phyloP scores from a whole-genome alignment of 2,797 vertebrate species.

The Poecile montanus region DNA sequence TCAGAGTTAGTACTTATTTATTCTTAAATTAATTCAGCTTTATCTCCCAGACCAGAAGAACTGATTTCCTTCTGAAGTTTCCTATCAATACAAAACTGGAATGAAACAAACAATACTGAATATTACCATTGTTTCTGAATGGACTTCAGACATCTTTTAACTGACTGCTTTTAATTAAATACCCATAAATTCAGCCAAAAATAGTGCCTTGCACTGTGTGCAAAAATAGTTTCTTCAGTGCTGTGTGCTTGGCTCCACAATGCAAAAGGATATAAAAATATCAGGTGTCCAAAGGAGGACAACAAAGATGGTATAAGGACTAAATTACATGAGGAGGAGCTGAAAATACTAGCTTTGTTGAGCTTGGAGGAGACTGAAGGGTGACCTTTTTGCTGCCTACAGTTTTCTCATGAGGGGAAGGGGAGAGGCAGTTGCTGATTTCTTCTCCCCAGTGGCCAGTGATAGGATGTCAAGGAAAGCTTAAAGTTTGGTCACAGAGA shows the following conservation, averaged over 20 bases:
- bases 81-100: not conserved
- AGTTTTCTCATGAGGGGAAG: not conserved
- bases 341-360: not conserved
- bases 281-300: not conserved
- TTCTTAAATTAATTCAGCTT: not conserved
- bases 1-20: not conserved
- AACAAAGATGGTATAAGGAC: not conserved
- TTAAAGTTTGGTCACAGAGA: not conserved
- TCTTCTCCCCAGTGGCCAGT: not conserved
- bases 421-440: not conserved
- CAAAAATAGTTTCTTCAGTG: not conserved
- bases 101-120: not conserved
- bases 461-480: rapidly evolving
- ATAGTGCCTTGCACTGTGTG: not conserved
- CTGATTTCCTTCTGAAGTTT: not conserved
- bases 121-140: not conserved
- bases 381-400: not conserved
- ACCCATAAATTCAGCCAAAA: not conserved
- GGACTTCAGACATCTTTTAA: not conserved
- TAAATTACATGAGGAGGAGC: not conserved
- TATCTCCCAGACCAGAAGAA: not conserved
- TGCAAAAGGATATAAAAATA: not conserved
- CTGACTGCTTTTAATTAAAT: not conserved
- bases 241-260: not conserved
- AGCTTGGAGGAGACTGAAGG: not conserved